Evolutionary conservation across 2,797 vertebrate species (phyloP).

Genomic region (Sternotherus odoratus): DNA sequence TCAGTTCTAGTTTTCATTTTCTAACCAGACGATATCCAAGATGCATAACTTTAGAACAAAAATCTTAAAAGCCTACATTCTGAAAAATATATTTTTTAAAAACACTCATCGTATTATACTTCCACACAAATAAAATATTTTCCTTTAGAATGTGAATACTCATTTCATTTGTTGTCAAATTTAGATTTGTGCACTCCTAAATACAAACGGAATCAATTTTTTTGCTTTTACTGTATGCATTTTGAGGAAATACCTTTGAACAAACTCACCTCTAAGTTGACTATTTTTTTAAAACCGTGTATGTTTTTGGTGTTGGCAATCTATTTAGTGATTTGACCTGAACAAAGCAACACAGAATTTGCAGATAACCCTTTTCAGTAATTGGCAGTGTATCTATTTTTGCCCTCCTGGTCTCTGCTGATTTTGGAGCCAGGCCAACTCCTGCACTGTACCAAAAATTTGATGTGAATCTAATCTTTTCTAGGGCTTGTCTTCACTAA

Average conservation of each 20-base stretch:
- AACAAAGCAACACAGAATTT: not conserved
- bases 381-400: not conserved
- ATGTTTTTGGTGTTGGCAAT: not conserved
- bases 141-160: not conserved
- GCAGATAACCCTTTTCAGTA: not conserved
- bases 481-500: too few relatives aligned
- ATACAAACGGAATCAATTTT: not conserved
- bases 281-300: not conserved
- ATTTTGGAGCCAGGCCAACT: constrained; percentile 5
- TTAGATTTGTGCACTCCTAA: not conserved
- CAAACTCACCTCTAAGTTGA: not conserved
- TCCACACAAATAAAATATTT: not conserved
- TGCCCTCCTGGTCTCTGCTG: not conserved
- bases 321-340: not conserved
- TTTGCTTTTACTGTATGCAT: not conserved
- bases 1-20: not conserved
- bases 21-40: not conserved
- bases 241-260: not conserved
- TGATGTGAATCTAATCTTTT: not conserved
- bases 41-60: not conserved
- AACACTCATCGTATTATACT: not conserved
- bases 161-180: not conserved
- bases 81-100: not conserved
- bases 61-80: not conserved
- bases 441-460: not conserved